These are phyloP conservation scores for Hesperophylax magnus DNA, from an alignment of 1,140 invertebrate species.

Conservation along the genomic window DNA sequence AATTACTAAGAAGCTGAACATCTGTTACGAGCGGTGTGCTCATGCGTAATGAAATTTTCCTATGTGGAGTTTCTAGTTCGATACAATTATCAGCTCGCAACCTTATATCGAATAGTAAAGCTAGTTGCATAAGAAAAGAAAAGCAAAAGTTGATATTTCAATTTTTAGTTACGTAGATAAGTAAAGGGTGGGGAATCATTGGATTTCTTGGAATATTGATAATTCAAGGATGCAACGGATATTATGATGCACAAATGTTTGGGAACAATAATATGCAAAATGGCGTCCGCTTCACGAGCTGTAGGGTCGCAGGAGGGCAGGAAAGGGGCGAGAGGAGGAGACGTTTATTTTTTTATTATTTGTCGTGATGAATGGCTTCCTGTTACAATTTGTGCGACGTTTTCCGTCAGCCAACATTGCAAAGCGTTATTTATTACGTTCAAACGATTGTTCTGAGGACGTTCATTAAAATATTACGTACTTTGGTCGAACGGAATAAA, in stretches of 20 bases:
- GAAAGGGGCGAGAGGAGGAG: conserved; percentile 14
- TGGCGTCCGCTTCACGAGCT: neutral
- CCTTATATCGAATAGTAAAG: too few relatives aligned
- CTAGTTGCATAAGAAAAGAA: too few relatives aligned
- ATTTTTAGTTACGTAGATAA: too few relatives aligned
- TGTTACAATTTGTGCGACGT: conserved; percentile 46
- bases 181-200: neutral
- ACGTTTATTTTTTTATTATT: conserved; percentile 47
- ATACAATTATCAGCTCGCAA: too few relatives aligned
- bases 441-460: conserved; percentile 37
- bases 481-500: too few relatives aligned
- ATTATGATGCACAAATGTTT: neutral
- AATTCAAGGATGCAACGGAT: neutral
- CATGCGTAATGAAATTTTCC: too few relatives aligned
- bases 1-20: too few relatives aligned
- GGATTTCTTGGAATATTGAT: neutral
- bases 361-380: conserved; percentile 48
- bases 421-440: conserved; percentile 41
- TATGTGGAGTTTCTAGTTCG: too few relatives aligned
- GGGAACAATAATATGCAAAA: neutral
- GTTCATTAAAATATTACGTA: neutral
- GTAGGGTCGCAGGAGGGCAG: neutral
- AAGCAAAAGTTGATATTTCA: too few relatives aligned
- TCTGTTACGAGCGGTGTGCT: too few relatives aligned
- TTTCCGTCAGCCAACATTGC: conserved; percentile 41